Conservation (phyloP, 2,888 invertebrate genomes). For the Cepaea hortensis region DNA sequence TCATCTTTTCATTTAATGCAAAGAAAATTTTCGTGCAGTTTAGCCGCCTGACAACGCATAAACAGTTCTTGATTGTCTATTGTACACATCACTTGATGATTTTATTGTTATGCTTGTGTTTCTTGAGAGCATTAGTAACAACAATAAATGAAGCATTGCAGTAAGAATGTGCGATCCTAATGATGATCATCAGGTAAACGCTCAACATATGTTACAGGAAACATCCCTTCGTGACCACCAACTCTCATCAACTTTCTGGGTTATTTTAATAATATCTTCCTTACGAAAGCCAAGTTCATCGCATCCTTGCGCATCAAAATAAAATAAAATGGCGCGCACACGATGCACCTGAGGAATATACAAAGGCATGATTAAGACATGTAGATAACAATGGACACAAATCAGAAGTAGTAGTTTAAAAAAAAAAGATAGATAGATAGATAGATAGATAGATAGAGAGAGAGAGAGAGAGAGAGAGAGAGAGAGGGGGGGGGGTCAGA, state of each 20-base stretch:
- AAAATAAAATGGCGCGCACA: conserved; percentile 97
- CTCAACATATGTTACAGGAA: conserved; percentile 96
- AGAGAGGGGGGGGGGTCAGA: no score
- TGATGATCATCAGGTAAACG: conserved; percentile 32
- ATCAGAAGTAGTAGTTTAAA: no score
- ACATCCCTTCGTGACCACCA: conserved; percentile 87
- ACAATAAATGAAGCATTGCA: neutral
- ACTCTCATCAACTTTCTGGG: conserved; percentile 91
- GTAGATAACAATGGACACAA: no score
- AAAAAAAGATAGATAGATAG: no score
- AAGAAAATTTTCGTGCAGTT: no score
- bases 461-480: no score
- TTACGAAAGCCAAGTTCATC: no score
- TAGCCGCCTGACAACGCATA: no score
- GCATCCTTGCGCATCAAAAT: conserved; percentile 97
- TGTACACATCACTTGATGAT: neutral
- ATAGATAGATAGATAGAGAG: no score
- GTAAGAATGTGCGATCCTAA: neutral
- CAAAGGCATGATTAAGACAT: neutral
- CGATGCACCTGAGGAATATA: conserved; percentile 50
- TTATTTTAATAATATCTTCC: conserved; percentile 97
- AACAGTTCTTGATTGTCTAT: neutral
- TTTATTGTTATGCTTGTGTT: neutral
- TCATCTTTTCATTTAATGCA: no score
- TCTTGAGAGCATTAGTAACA: neutral